These are phyloP conservation scores for Aplysia californica DNA, from an alignment of 1,140 invertebrate species.

Conservation along the genomic window DNA sequence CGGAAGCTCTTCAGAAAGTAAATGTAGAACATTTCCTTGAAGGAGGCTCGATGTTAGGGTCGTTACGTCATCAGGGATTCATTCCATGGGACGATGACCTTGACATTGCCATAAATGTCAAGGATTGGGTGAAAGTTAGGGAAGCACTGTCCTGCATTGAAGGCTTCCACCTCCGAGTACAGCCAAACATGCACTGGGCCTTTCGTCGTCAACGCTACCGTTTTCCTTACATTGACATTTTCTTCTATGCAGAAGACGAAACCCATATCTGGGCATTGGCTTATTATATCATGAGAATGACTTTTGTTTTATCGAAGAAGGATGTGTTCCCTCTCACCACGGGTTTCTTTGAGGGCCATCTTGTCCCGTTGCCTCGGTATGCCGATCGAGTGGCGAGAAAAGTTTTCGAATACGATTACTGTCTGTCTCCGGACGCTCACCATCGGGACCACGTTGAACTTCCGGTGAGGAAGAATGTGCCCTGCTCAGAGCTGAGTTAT, in stretches of 20 bases:
- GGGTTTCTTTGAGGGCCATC: not conserved
- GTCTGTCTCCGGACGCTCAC: not conserved
- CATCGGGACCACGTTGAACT: not conserved
- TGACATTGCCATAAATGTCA: slow-evolving; percentile 8
- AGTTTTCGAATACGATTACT: not conserved
- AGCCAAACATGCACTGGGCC: not conserved
- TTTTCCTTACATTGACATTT: not conserved
- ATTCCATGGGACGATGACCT: slow-evolving; percentile 29
- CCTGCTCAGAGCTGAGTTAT: not conserved
- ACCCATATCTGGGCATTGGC: not conserved
- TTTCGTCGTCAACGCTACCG: not conserved
- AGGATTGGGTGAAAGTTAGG: not conserved
- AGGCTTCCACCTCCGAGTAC: slow-evolving; percentile 5
- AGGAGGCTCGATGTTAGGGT: not conserved
- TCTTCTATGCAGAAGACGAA: not conserved
- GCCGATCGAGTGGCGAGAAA: not conserved
- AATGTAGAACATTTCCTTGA: not conserved
- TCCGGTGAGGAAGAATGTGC: not conserved
- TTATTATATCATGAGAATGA: not conserved
- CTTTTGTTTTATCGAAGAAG: not conserved
- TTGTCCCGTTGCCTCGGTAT: not conserved
- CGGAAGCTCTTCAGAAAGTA: not conserved
- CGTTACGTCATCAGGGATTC: slow-evolving; percentile 3
- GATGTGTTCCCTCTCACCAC: not conserved
- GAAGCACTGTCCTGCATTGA: slow-evolving; percentile 12